Conservation (phyloP, 2,113 vertebrate genomes). For the Deroptyus accipitrinus region DNA sequence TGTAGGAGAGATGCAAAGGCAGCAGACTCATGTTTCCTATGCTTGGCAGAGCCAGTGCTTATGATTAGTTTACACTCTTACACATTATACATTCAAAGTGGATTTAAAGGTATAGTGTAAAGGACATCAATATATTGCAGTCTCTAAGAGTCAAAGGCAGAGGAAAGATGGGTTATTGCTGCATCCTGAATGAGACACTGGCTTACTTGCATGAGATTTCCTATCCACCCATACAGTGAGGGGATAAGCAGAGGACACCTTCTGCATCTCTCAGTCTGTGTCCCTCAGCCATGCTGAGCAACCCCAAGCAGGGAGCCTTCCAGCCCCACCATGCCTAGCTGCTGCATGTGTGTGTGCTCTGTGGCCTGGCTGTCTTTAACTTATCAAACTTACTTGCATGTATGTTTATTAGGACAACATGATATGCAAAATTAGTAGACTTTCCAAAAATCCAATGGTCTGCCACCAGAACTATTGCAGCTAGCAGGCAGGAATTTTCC, state of each 20-base stretch:
- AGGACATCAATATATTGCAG: background rate
- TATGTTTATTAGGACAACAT: background rate
- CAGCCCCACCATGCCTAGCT: accelerated
- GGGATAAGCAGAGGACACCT: background rate
- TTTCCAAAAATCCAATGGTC: background rate
- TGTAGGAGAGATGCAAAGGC: background rate
- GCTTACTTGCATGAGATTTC: background rate
- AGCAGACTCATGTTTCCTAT: background rate
- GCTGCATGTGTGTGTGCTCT: accelerated
- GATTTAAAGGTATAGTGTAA: background rate
- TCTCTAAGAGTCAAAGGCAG: background rate
- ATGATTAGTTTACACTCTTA: background rate
- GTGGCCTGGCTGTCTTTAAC: background rate
- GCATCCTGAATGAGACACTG: background rate
- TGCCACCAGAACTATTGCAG: background rate
- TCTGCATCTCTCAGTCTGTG: background rate
- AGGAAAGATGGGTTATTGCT: background rate
- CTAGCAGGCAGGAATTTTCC: background rate
- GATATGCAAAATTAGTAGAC: background rate
- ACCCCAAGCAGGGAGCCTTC: accelerated
- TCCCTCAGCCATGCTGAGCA: accelerated
- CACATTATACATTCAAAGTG: background rate
- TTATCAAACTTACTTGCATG: accelerated
- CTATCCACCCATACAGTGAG: accelerated
- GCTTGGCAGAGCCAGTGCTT: background rate